These are phyloP conservation scores for Caenorhabditis becei DNA, from an alignment of 2,888 invertebrate genomes.

Conservation along the genomic window DNA sequence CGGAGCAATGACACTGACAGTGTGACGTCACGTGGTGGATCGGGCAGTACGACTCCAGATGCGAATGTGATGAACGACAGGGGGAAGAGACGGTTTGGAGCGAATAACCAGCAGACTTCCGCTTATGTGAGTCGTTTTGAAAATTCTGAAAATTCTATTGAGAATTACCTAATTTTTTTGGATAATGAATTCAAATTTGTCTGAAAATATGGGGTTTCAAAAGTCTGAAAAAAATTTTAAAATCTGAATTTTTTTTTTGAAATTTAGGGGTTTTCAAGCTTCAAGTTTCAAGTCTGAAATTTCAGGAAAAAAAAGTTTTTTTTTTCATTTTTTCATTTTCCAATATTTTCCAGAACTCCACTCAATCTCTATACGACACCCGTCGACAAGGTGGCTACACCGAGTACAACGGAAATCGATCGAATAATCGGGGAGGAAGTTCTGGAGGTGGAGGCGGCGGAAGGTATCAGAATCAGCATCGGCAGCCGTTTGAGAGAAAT, in stretches of 20 bases:
- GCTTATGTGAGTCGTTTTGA: slow-evolving; percentile 38
- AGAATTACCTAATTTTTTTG: no score
- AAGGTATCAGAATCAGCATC: slow-evolving; percentile 16
- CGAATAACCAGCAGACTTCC: background rate
- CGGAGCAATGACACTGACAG: slow-evolving; percentile 67
- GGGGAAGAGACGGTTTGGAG: slow-evolving; percentile 6
- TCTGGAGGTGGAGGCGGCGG: background rate
- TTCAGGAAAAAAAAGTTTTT: no score
- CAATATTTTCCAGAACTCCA: slow-evolving; percentile 73
- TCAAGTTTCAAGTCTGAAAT: no score
- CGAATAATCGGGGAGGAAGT: slow-evolving; percentile 10
- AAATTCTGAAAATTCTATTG: no score
- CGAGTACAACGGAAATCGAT: slow-evolving; percentile 41
- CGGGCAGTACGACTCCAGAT: slow-evolving; percentile 73
- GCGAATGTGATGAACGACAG: slow-evolving; percentile 62
- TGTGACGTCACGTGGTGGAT: slow-evolving; percentile 66
- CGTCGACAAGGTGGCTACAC: slow-evolving; percentile 69
- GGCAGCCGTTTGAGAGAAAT: slow-evolving; percentile 39
- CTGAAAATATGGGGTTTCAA: no score
- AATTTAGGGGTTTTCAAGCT: no score
- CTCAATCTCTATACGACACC: slow-evolving; percentile 71
- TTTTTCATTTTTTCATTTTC: no score
- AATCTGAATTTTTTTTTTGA: no score
- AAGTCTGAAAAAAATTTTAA: no score
- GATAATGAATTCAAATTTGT: no score